Evolutionary conservation across 2,888 invertebrate species (phyloP).

Genomic region (Caradrina kadenii): DNA sequence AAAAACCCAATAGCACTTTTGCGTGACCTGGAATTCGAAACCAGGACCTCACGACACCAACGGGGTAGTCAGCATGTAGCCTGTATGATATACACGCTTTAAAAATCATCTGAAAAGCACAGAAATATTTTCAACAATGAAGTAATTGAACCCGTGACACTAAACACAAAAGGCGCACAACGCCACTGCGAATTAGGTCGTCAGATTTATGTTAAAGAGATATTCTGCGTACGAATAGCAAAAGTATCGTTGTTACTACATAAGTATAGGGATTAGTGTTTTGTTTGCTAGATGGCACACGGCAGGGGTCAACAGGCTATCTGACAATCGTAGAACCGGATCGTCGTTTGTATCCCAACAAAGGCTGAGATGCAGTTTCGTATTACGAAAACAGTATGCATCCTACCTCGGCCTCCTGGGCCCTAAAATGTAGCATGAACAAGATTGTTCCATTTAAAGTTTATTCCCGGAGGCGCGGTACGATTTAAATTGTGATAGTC

Average conservation of each 20-base stretch:
- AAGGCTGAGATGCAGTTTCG: conserved; percentile 72
- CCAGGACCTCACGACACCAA: too few relatives aligned
- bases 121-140: conserved; percentile 2
- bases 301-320: conserved; percentile 79
- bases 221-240: conserved; percentile 55
- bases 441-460: conserved; percentile 62
- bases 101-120: not conserved
- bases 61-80: too few relatives aligned
- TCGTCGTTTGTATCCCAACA: conserved; percentile 69
- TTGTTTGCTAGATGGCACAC: conserved; percentile 73
- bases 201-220: conserved; percentile 38
- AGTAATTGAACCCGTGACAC: conserved; percentile 2
- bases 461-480: conserved; percentile 42
- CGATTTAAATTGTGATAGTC: conserved; percentile 57
- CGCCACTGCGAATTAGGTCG: conserved; percentile 37
- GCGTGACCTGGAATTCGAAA: too few relatives aligned
- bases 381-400: conserved; percentile 75
- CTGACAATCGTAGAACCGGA: conserved; percentile 76
- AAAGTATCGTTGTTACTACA: conserved; percentile 56
- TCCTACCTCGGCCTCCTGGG: conserved; percentile 56
- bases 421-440: conserved; percentile 68
- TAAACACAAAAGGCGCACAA: conserved; percentile 38
- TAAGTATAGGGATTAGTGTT: conserved; percentile 65
- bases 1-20: too few relatives aligned
- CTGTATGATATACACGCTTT: not conserved